Conservation (phyloP, 1,140 invertebrate species). For the Drosophila jambulina region DNA sequence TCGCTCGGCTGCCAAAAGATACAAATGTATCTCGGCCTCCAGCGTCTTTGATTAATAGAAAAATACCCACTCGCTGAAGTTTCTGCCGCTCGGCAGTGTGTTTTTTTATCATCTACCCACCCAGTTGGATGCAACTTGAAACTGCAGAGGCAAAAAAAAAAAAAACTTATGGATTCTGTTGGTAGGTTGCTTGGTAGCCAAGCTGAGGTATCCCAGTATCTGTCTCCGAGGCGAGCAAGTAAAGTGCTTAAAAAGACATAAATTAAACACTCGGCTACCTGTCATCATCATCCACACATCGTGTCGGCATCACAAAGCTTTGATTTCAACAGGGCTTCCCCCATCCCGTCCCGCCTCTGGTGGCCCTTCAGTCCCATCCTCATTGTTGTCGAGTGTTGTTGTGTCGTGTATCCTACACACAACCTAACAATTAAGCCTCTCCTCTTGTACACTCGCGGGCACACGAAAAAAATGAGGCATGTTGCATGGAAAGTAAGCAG, state of each 20-base stretch:
- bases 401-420: constrained; percentile 73
- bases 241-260: constrained; percentile 83
- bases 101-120: constrained; percentile 38
- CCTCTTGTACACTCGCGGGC: constrained; percentile 42
- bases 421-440: constrained; percentile 79
- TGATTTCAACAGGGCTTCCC: constrained; percentile 76
- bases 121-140: constrained; percentile 46
- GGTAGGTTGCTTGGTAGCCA: not conserved
- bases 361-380: constrained; percentile 29
- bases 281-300: constrained; percentile 73
- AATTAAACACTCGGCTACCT: constrained; percentile 82
- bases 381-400: constrained; percentile 69
- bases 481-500: constrained; percentile 55
- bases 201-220: constrained; percentile 21
- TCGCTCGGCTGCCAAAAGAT: constrained; percentile 43
- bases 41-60: constrained; percentile 47
- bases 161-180: constrained; percentile 33
- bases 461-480: constrained; percentile 31
- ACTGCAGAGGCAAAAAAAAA: constrained; percentile 29
- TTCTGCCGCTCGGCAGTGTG: not conserved
- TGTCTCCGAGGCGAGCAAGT: constrained; percentile 48
- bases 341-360: constrained; percentile 2
- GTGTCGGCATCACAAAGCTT: constrained; percentile 80
- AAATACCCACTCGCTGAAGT: constrained; percentile 51
- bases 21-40: constrained; percentile 46